phyloP scores from a whole-genome alignment of 2,797 vertebrate species.

The Enteromius argenteus region DNA sequence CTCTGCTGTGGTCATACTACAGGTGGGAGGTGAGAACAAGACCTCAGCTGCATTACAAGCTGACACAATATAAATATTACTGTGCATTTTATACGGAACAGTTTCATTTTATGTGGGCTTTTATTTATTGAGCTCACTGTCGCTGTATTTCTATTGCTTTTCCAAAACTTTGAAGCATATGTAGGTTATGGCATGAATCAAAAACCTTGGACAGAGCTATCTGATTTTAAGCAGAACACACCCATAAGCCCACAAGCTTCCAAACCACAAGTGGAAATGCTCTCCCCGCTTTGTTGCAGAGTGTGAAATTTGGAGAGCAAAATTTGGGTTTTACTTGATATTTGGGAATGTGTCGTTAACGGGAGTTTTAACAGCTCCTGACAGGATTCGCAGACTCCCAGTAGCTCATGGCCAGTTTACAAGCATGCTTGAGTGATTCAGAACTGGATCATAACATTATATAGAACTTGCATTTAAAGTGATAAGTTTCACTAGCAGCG shows the following conservation, averaged over 20 bases:
- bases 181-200: constrained; percentile 21
- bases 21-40: constrained; percentile 85
- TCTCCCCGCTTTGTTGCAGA: not conserved
- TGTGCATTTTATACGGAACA: not conserved
- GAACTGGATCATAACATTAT: constrained; percentile 10
- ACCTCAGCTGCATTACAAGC: not conserved
- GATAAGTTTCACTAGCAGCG: not conserved
- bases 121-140: constrained; percentile 29
- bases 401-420: constrained; percentile 25
- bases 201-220: constrained; percentile 7
- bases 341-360: constrained; percentile 17
- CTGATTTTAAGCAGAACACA: constrained; percentile 35
- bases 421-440: constrained; percentile 1
- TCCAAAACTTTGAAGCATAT: constrained; percentile 23
- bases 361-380: not conserved
- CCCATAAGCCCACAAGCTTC: constrained; percentile 14
- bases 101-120: constrained; percentile 23
- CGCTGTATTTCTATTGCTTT: constrained; percentile 16
- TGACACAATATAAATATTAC: constrained; percentile 27
- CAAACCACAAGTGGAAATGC: constrained; percentile 31
- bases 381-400: constrained; percentile 23
- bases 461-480: not conserved
- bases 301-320: constrained; percentile 36
- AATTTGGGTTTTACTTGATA: constrained; percentile 7
- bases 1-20: constrained; percentile 76